Base-by-base conservation (phyloP, 2,113 vertebrate species). In the Felis chaus region DNA sequence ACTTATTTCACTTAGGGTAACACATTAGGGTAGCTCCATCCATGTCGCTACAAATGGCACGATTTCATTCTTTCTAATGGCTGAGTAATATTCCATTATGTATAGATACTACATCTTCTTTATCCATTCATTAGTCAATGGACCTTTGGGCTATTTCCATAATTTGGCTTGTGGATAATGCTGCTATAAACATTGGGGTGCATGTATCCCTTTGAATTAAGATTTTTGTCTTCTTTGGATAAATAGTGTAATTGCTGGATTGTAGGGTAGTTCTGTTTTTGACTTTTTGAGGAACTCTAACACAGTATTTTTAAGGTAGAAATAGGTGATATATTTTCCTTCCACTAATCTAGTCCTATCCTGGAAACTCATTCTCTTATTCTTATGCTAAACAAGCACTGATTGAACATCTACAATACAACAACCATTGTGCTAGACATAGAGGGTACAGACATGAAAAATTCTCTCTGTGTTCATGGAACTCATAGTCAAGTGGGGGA, bases 271-370 rank as follows among this genome's bases (percentile, higher is more conserved):
- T 71, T 71, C 10, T 36, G 10, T 21, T 71, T 36, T 71, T 71
- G 36, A 71, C 68, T 36, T 71, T 71, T 21, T 71, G 68, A 71
- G 18, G 68, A 68, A 68, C 73, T 13, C 73, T 74, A 74, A 74
- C 6, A 27, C 41, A 45, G 25, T 74, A 76, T 76, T 96, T 91
- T 84, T 76, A 95, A 76, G 36, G 31, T 63, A 76, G 90, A 96
- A 83, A 23, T 87, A 79, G 25, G 33, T 65, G 65, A 1, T 78
- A 1, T 57, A 57, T 94, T 89, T 97, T 91, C 55, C 61, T 76
- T 55, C 3, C 27, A 76, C 18, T n/a, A 45, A 39, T 57, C 14
- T 15, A 71, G 16, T 45, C 13, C 29, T 91, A 65, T 81, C n/a
- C 21, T 81, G 25, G 21, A 96, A 94, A 65, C 15, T 41, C 19